Percentiles rank a stretch among this genome's conserved stretches.
These are phyloP conservation scores for Torymus tubicola DNA, from an alignment of 2,888 invertebrate genomes.

Conservation along the genomic window DNA sequence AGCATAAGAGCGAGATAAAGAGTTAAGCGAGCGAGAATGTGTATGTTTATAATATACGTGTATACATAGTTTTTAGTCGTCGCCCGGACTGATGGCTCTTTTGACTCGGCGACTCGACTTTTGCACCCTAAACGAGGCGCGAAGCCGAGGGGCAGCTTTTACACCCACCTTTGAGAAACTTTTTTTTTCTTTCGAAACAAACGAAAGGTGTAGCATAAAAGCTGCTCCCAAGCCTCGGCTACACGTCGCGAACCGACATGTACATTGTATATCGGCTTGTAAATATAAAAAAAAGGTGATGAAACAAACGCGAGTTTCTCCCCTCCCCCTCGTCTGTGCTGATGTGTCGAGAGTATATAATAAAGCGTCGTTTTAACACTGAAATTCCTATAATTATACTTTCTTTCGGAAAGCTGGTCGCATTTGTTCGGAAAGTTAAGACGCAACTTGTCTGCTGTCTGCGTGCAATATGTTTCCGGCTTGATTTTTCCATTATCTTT, in stretches of 20 bases:
- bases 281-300: conserved; percentile 22
- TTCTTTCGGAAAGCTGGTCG: background rate
- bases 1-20: background rate
- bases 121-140: background rate
- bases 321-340: background rate
- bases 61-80: conserved; percentile 34
- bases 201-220: background rate
- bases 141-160: background rate
- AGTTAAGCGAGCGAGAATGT: too few relatives aligned
- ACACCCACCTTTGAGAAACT: background rate
- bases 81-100: conserved; percentile 41
- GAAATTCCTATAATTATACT: background rate
- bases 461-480: conserved; percentile 2
- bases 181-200: background rate
- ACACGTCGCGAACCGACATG: conserved; percentile 24
- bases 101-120: conserved; percentile 32
- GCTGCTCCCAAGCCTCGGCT: background rate
- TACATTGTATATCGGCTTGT: conserved; percentile 44
- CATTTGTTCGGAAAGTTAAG: background rate
- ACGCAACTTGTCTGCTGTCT: background rate
- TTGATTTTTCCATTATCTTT: too few relatives aligned
- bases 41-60: conserved; percentile 30
- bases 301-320: conserved; percentile 15
- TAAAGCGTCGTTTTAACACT: conserved; percentile 4
- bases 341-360: background rate